phyloP scores from a whole-genome alignment of 2,888 invertebrate species.

The Noctua pronuba region DNA sequence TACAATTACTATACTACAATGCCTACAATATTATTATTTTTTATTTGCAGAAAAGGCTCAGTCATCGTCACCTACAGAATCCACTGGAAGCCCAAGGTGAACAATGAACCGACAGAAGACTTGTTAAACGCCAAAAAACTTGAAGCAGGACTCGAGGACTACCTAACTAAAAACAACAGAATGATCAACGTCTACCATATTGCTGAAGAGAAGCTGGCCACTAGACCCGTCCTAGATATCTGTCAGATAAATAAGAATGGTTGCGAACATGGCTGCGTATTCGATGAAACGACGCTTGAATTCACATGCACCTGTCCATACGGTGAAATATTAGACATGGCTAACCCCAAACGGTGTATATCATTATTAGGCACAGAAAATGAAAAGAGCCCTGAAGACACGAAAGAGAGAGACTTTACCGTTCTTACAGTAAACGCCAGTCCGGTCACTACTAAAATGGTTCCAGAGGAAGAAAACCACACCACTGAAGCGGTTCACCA shows the following conservation, averaged over 20 bases:
- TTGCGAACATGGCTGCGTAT: constrained; percentile 93
- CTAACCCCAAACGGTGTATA: constrained; percentile 86
- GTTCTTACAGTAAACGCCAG: constrained; percentile 72
- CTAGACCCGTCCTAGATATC: constrained; percentile 90
- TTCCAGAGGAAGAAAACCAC: constrained; percentile 75
- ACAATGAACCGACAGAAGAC: constrained; percentile 84
- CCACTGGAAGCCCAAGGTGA: constrained; percentile 91
- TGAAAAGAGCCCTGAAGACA: constrained; percentile 30
- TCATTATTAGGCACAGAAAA: constrained; percentile 74
- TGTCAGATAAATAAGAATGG: constrained; percentile 92
- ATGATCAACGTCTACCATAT: constrained; percentile 90
- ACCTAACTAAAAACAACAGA: constrained; percentile 87
- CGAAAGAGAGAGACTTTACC: constrained; percentile 65
- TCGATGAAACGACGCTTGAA: constrained; percentile 91
- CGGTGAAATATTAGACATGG: constrained; percentile 84
- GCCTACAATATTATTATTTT: not conserved
- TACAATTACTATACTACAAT: not conserved
- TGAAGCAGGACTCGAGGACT: constrained; percentile 85
- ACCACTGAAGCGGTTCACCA: constrained; percentile 69
- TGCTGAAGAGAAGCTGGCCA: constrained; percentile 82
- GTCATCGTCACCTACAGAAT: constrained; percentile 92
- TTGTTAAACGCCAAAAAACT: constrained; percentile 87
- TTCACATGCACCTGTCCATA: constrained; percentile 92
- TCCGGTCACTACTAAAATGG: constrained; percentile 72
- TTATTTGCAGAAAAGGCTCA: constrained; percentile 91